phyloP scores from a whole-genome alignment of 1,140 invertebrate species.

The Medauroidea extradentata region DNA sequence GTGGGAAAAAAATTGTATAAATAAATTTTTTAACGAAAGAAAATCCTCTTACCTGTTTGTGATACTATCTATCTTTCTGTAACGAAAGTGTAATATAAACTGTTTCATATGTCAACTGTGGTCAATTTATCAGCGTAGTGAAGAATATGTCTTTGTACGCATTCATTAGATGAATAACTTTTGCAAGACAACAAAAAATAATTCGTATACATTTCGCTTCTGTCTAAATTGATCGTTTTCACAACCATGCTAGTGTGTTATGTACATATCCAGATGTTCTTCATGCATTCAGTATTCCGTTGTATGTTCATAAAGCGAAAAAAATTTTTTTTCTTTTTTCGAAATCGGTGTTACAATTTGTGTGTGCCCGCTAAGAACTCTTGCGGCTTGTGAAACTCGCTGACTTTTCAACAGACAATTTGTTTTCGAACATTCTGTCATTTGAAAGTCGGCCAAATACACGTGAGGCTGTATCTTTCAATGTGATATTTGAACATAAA shows the following conservation, averaged over 20 bases:
- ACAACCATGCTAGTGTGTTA: too few species aligned
- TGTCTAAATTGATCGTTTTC: too few species aligned
- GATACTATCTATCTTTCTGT: background rate
- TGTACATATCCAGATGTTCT: too few species aligned
- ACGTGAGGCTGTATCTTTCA: constrained; percentile 9
- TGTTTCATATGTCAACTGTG: too few species aligned
- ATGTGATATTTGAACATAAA: constrained; percentile 11
- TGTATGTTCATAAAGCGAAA: background rate
- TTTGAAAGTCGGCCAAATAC: background rate
- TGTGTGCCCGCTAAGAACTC: background rate
- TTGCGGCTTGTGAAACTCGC: background rate
- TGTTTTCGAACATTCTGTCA: background rate
- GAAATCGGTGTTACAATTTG: background rate
- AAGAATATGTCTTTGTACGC: too few species aligned
- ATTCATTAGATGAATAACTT: too few species aligned
- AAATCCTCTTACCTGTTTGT: background rate
- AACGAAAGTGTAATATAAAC: background rate
- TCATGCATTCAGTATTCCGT: background rate
- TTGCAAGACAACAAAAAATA: too few species aligned
- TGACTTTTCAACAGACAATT: background rate
- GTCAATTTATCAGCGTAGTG: too few species aligned
- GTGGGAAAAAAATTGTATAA: background rate
- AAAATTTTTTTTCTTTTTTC: background rate
- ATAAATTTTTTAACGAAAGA: background rate
- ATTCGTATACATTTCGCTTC: too few species aligned